A percentile compares a stretch with the other conserved stretches of the same genome.
Evolutionary conservation across 2,888 invertebrate species (phyloP).

Genomic region (Drosophila formosana): DNA sequence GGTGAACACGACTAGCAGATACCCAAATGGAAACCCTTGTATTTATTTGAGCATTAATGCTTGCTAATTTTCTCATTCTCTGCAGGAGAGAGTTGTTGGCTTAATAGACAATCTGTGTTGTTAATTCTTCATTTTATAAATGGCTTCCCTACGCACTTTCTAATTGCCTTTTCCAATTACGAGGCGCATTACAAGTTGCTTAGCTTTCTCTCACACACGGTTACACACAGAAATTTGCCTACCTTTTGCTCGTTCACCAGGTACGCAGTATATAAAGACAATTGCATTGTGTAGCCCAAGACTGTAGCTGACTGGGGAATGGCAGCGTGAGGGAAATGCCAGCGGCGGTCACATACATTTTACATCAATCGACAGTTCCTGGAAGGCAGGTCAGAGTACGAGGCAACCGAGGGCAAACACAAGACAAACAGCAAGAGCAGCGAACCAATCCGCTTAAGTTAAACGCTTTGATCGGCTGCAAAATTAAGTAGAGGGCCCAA

Average conservation of each 20-base stretch:
- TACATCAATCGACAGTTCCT: constrained; percentile 64
- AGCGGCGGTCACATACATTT: constrained; percentile 54
- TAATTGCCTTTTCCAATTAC: constrained; percentile 1
- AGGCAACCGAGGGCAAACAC: neutral
- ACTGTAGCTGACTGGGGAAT: neutral
- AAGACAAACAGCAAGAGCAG: constrained; percentile 2
- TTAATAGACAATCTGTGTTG: neutral
- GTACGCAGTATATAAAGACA: neutral
- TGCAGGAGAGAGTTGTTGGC: neutral
- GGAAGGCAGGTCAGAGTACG: constrained; percentile 20
- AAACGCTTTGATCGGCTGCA: constrained; percentile 19
- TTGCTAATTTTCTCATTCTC: neutral
- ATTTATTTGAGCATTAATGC: neutral
- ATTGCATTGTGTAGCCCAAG: neutral
- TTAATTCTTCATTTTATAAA: neutral
- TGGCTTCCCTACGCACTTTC: neutral
- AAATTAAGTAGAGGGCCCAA: neutral
- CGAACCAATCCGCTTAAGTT: constrained; percentile 29
- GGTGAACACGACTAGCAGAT: constrained; percentile 5
- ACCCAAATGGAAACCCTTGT: neutral
- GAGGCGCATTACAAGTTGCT: neutral
- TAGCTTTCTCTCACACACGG: neutral
- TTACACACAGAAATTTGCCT: neutral
- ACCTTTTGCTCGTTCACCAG: neutral
- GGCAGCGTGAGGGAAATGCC: constrained; percentile 1